Base-by-base conservation (phyloP, 2,888 invertebrate genomes). In the Harpagoxenus sublaevis region DNA sequence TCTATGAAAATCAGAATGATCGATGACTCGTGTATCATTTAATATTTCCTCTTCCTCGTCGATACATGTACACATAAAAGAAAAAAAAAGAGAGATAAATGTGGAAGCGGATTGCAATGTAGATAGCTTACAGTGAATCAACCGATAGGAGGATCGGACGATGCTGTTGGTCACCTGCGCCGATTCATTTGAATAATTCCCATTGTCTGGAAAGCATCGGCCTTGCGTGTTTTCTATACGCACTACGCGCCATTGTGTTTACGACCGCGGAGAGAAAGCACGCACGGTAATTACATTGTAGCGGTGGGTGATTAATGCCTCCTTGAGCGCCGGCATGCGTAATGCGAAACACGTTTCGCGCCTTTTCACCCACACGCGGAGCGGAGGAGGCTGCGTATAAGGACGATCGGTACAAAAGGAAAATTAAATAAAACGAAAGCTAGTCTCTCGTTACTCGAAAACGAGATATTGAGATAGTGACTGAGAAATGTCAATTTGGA, bases 141-240 rank as follows among this genome's bases (percentile, higher is more conserved):
- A 70, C 45, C 70, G 45, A 70, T n/a, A 12, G 35, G 3, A 78
- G 35, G 23, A 74, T 48, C 39, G 60, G 74, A 73, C 60, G 73
- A 28, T 60, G 35, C 15, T 57, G 42, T 35, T 78, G 84, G 77
- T 84, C 74, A 84, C 81, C 63, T 23, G 60, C 53, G 71, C 45
- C 62, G 81, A 65, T 81, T 84, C 84, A 71, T 86, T 88, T 89
- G 79, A 89, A 89, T 85, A 84, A 85, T 86, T 89, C 89, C 78
- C 83, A 85, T 81, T 73, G 88, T 88, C 86, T 73, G 71, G 79
- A 78, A 28, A 84, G 83, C 55, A 45, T 48, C 89, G 89, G 84
- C 78, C 77, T 87, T 86, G 88, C 89, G 78, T 86, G 82, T 68
- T 74, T 73, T 63, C 71, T 84, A 66, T 84, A 66, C 68, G 77